Conservation (phyloP, 2,113 vertebrate genomes). For the Datnioides undecimradiatus region DNA sequence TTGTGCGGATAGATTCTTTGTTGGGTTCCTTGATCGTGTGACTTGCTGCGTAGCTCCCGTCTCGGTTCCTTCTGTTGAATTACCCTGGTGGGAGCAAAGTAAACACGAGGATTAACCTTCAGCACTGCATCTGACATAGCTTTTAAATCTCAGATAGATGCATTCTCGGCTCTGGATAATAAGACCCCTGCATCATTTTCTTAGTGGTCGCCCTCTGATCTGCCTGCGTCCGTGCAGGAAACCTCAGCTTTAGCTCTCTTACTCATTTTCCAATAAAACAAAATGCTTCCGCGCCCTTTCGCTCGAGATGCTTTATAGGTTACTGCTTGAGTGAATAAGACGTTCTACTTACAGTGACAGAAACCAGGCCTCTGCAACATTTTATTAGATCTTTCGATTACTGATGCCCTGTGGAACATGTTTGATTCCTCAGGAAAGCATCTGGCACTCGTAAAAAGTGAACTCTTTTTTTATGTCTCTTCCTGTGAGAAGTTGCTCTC, state of each 20-base stretch:
- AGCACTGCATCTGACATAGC: slow-evolving; percentile 26
- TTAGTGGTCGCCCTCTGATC: not conserved
- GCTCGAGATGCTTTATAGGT: not conserved
- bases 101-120: slow-evolving; percentile 58
- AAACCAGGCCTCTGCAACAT: slow-evolving; percentile 29
- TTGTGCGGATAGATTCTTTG: slow-evolving; percentile 5
- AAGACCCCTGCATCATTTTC: not conserved
- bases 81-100: slow-evolving; percentile 19
- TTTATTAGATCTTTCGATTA: slow-evolving; percentile 50
- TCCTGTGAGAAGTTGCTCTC: slow-evolving; percentile 2
- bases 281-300: not conserved
- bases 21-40: slow-evolving; percentile 3
- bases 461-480: slow-evolving; percentile 17
- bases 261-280: not conserved
- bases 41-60: not conserved
- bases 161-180: slow-evolving; percentile 18
- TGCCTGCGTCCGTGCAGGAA: not conserved
- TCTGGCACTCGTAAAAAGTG: slow-evolving; percentile 40
- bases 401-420: slow-evolving; percentile 29
- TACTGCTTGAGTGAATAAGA: slow-evolving; percentile 6
- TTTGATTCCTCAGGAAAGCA: slow-evolving; percentile 30
- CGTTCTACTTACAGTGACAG: slow-evolving; percentile 8
- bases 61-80: slow-evolving; percentile 29
- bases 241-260: not conserved
- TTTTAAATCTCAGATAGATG: slow-evolving; percentile 23